phyloP scores from a whole-genome alignment of 2,113 vertebrate genomes.

The Pyrgilauda ruficollis region DNA sequence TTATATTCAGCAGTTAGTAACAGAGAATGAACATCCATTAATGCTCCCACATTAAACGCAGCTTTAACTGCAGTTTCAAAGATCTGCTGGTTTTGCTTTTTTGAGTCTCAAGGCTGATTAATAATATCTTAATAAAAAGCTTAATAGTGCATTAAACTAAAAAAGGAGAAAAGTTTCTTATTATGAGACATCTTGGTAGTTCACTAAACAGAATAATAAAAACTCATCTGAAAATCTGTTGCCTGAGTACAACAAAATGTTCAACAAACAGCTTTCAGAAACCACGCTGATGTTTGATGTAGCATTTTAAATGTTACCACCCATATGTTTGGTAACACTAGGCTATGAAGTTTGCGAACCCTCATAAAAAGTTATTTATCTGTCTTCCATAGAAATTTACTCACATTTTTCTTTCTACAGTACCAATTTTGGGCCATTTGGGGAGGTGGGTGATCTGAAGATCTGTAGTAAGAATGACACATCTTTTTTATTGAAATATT shows the following conservation, averaged over 20 bases:
- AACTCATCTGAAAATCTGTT: conserved; percentile 12
- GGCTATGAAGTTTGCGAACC: background rate
- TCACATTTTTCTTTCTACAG: background rate
- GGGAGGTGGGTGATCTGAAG: conserved; percentile 22
- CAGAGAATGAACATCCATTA: conserved; percentile 63
- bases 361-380: background rate
- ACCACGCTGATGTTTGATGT: background rate
- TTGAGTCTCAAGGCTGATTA: conserved; percentile 59
- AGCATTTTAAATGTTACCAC: background rate
- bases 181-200: conserved; percentile 26
- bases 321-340: background rate
- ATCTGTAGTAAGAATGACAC: conserved; percentile 12
- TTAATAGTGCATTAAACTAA: conserved; percentile 62
- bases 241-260: background rate
- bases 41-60: conserved; percentile 62
- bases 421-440: background rate
- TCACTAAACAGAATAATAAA: conserved; percentile 45
- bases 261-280: background rate
- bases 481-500: conserved; percentile 66
- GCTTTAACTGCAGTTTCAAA: conserved; percentile 64
- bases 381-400: background rate
- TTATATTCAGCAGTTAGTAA: conserved; percentile 65
- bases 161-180: conserved; percentile 25
- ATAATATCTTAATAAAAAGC: conserved; percentile 67
- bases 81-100: conserved; percentile 63